Conservation (phyloP, 1,140 invertebrate species). For the Caenorhabditis briggsae region DNA sequence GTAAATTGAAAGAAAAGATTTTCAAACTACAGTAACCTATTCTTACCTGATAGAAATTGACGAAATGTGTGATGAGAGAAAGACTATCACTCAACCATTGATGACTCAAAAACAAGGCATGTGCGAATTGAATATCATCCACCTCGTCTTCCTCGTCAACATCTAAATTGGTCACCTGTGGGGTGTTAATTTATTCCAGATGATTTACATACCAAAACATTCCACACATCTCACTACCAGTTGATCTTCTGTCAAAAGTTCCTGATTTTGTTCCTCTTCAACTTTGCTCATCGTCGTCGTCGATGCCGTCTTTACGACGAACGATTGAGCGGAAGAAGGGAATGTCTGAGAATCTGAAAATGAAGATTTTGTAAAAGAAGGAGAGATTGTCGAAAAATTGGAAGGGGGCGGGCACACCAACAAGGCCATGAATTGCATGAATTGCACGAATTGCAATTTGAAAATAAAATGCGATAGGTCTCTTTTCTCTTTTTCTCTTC, state of each 20-base stretch:
- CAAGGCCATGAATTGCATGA: constrained; percentile 24
- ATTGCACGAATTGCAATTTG: constrained; percentile 41
- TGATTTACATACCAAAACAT: constrained; percentile 10
- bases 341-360: neutral
- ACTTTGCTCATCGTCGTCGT: constrained; percentile 12
- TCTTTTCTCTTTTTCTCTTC: constrained; percentile 44
- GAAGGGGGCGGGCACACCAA: neutral
- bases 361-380: neutral
- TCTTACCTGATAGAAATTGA: constrained; percentile 72
- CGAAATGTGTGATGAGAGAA: constrained; percentile 72
- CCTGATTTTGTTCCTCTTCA: constrained; percentile 15
- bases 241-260: constrained; percentile 39
- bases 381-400: constrained; percentile 2
- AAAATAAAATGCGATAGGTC: constrained; percentile 54
- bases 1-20: neutral
- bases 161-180: constrained; percentile 22
- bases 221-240: constrained; percentile 32
- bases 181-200: neutral
- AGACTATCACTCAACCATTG: constrained; percentile 75
- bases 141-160: constrained; percentile 21
- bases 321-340: constrained; percentile 8
- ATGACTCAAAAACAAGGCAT: constrained; percentile 69
- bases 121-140: constrained; percentile 1
- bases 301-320: constrained; percentile 16
- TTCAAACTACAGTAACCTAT: constrained; percentile 17